phyloP scores from a whole-genome alignment of 1,140 invertebrate genomes.

The Andrena cerasifolii region DNA sequence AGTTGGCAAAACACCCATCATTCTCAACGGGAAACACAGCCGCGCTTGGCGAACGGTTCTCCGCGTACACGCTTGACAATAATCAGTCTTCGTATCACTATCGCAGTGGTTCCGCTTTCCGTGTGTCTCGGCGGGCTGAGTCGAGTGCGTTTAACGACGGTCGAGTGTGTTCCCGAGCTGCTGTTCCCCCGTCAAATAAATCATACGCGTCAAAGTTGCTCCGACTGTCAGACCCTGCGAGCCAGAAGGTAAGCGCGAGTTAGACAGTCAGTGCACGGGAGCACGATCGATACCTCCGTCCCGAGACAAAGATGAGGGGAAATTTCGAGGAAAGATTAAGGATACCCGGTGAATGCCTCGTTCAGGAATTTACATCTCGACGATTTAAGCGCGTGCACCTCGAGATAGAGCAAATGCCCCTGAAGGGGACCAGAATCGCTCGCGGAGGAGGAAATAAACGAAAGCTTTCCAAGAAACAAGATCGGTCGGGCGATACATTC shows the following conservation, averaged over 20 bases:
- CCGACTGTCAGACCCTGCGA: too few species aligned
- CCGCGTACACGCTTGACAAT: background rate
- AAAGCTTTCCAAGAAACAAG: background rate
- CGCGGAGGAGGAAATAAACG: background rate
- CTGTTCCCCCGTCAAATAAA: background rate
- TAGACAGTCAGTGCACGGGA: too few species aligned
- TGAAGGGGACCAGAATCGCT: background rate
- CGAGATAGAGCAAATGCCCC: too few species aligned
- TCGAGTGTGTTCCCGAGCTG: background rate
- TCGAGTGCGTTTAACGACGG: background rate
- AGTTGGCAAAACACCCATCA: background rate
- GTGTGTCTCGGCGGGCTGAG: background rate
- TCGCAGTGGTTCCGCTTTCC: background rate
- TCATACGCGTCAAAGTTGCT: constrained; percentile 8
- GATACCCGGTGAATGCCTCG: too few species aligned
- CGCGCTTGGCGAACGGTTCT: background rate
- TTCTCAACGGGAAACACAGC: background rate
- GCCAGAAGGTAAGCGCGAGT: too few species aligned
- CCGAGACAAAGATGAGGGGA: too few species aligned
- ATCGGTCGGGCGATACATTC: constrained; percentile 21
- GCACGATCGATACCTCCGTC: too few species aligned
- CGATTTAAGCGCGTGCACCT: too few species aligned
- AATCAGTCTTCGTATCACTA: background rate
- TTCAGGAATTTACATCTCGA: too few species aligned
- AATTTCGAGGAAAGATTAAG: too few species aligned